Evolutionary conservation across 92 coral and sea anemone genomes (phyloP).

Genomic region (Actinernus sp.): DNA sequence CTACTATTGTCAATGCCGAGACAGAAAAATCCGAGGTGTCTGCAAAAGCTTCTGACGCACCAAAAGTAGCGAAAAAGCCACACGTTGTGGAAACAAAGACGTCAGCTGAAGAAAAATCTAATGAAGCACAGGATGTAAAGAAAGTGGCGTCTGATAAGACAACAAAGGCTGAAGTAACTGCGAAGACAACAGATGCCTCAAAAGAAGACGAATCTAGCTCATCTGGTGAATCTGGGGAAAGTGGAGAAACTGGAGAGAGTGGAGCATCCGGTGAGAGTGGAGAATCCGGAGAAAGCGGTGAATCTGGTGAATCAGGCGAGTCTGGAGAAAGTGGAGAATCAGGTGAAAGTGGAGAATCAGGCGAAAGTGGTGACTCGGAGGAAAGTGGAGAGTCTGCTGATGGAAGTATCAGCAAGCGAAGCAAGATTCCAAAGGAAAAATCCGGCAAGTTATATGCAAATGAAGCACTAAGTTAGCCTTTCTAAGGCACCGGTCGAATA

Average conservation of each 20-base stretch:
- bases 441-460: conserved; percentile 24
- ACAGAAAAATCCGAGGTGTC: no score
- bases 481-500: no score
- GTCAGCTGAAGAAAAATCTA: no score
- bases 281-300: conserved; percentile 15
- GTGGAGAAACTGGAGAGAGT: conserved; percentile 52
- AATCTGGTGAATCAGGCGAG: conserved; percentile 32
- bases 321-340: conserved; percentile 45
- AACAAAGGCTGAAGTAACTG: conserved; percentile 17
- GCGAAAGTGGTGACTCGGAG: conserved; percentile 40
- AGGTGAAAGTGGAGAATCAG: conserved; percentile 50
- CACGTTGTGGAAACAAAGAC: no score
- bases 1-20: no score
- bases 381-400: conserved; percentile 15
- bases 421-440: conserved; percentile 52
- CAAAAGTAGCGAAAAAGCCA: no score
- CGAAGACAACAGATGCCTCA: background rate
- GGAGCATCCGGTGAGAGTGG: conserved; percentile 38
- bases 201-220: background rate
- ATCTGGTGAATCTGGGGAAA: conserved; percentile 25
- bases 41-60: no score
- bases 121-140: no score
- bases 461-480: no score
- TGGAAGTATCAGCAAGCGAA: conserved; percentile 45
- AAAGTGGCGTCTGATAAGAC: conserved; percentile 5